Base-by-base conservation (phyloP, 2,888 invertebrate species). In the Platynereis dumerilii region DNA sequence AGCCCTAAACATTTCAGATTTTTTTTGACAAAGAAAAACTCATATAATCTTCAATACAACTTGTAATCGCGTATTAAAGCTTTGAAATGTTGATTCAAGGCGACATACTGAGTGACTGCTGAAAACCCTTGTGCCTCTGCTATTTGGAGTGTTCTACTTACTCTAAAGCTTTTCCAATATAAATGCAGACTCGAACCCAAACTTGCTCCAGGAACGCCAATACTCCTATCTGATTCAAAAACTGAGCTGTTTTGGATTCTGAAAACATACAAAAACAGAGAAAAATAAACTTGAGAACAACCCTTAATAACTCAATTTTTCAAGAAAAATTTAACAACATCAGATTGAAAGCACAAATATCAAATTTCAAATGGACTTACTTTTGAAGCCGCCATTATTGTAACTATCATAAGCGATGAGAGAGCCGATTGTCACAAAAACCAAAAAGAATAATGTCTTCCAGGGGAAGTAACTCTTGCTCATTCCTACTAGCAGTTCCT, bases 401-500 rank as follows among this genome's bases (percentile, higher is more conserved):
- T 75, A 72, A 52, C 80, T 70, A 69, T 83, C 83, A 71, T 78
- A 79, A 2, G 74, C 72, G n/a, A 83, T 71, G 20, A 80, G 67
- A 10, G 72, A 75, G 42, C 70, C 72, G 7, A 76, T 48, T 12
- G 78, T 69, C n/a, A 75, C 65, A 10, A 80, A 64, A 39, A 80
- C 60, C 28, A 77, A 62, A 26, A 82, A 74, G 54, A 81, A 60
- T 29, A 82, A 48, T 55, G 73, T 68, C 55, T 72, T 69, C 81
- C 82, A 81, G 17, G 81, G 82, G 66, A 82, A 80, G 59, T 73
- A 65, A 20, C 74, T 73, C 57, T 75, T 67, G 53, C 71, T 74
- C 72, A 81, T 69, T 67, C 79, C 80, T 61, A 72, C 70, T 52
- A 78, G 69, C 48, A 83, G 70, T 28, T 80, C 80, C 83, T 83